Evolutionary conservation across 2,888 invertebrate species (phyloP).

Genomic region (Acholoe squamosa): DNA sequence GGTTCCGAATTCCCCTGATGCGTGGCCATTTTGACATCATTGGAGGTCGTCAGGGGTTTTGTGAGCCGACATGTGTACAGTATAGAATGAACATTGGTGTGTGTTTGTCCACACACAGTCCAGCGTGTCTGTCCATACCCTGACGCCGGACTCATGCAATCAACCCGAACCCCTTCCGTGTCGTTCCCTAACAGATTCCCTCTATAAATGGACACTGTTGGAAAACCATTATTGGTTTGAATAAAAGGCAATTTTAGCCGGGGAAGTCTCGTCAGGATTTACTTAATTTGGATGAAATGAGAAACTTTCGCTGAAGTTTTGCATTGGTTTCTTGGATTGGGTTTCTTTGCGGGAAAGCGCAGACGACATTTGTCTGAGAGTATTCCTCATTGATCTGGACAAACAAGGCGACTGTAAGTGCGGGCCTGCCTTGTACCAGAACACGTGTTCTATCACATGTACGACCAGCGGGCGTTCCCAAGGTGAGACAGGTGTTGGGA

Average conservation of each 20-base stretch:
- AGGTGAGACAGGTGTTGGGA: neutral
- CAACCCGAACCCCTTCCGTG: neutral
- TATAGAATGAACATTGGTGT: neutral
- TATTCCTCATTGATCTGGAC: neutral
- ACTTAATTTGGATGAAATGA: neutral
- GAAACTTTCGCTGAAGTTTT: neutral
- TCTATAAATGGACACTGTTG: neutral
- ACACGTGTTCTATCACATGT: neutral
- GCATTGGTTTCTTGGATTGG: neutral
- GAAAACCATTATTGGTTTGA: neutral
- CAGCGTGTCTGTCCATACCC: slow-evolving; percentile 5
- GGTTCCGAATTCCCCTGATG: slow-evolving; percentile 27
- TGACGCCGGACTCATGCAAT: neutral
- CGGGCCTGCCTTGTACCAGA: neutral
- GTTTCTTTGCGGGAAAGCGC: neutral
- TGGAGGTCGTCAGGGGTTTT: slow-evolving; percentile 13
- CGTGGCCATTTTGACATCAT: neutral
- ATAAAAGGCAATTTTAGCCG: neutral
- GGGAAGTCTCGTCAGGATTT: neutral
- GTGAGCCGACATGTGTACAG: slow-evolving; percentile 14
- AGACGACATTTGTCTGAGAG: neutral
- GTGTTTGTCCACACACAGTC: neutral
- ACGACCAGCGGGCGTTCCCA: neutral
- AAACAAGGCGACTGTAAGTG: neutral
- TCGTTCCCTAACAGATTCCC: neutral